Base-by-base conservation (phyloP, 2,888 invertebrate genomes). In the Physocephala rufipes region DNA sequence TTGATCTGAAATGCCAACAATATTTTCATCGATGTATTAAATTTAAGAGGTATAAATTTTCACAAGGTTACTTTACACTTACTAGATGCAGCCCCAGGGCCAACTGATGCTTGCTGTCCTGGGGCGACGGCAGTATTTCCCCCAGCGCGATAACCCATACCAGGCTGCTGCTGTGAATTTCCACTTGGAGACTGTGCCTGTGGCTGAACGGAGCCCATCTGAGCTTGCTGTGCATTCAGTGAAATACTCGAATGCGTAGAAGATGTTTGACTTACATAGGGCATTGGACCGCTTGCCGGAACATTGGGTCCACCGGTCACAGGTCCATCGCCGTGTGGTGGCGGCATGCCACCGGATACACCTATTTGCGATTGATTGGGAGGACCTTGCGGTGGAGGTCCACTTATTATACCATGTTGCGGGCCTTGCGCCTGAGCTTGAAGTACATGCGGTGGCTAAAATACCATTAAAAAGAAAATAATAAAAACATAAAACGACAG, bases 361-460 rank as follows among this genome's bases (percentile, higher is more conserved):
- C 89, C 88, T 70, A 89, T 86, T 74, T 87, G 87, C 21, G 90
- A 88, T 49, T 90, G 89, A 74, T 89, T 76, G 75, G 80, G 78
- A 13, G 77, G 16, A 15, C 73, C 76, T 1, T 75, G 75, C n/a
- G 72, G 74, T 12, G 81, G 76, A 62, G 78, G 47, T 15, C 75
- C 75, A 51, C 74, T 28, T 73, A 58, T 58, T 15, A 58, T 58
- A 15, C 58, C 58, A 24, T 58, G 58, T 15, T 24, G 58, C 63
- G 77, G 78, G 21, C 77, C 75, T 64, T 83, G 84, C 55, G 81
- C 81, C 75, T 85, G 85, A 3, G 83, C 79, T 71, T 86, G 86
- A 76, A 89, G 84, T 71, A 89, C 87, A 83, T 90, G 89, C 30
- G 90, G 90, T 72, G 90, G 89, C 89, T 90, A 79, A 26, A 79